phyloP scores from a whole-genome alignment of 2,797 vertebrate genomes.

The Sylvia borin region DNA sequence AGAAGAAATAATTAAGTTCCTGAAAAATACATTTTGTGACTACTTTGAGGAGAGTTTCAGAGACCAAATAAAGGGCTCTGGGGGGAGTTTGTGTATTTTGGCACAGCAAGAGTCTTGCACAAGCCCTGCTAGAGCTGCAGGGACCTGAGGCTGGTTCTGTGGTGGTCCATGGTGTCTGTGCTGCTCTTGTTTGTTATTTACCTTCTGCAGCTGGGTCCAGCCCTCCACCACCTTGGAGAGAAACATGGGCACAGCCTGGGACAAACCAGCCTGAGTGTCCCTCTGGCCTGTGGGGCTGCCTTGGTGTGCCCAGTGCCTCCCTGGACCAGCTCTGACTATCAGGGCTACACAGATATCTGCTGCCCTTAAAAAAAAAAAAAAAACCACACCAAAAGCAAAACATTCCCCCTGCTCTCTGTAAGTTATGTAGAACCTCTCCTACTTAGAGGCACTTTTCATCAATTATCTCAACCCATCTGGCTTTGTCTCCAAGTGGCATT shows the following conservation, averaged over 20 bases:
- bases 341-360: not conserved
- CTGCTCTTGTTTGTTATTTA: not conserved
- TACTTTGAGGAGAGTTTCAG: not conserved
- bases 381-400: no score
- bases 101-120: not conserved
- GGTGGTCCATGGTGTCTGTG: not conserved
- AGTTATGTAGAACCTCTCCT: not conserved
- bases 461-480: slow-evolving; percentile 65
- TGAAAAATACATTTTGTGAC: not conserved
- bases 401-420: no score
- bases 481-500: slow-evolving; percentile 72
- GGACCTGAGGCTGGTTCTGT: not conserved
- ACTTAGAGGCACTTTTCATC: slow-evolving; percentile 34
- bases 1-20: not conserved
- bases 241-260: not conserved
- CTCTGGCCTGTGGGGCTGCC: not conserved
- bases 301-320: not conserved
- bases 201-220: not conserved
- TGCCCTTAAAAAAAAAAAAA: not conserved
- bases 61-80: not conserved
- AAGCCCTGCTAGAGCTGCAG: not conserved
- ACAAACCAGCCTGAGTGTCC: not conserved
- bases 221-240: not conserved
- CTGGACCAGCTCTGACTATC: not conserved
- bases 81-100: not conserved